These are phyloP conservation scores for Nannoperca australis DNA, from an alignment of 2,797 vertebrate genomes.

Conservation along the genomic window DNA sequence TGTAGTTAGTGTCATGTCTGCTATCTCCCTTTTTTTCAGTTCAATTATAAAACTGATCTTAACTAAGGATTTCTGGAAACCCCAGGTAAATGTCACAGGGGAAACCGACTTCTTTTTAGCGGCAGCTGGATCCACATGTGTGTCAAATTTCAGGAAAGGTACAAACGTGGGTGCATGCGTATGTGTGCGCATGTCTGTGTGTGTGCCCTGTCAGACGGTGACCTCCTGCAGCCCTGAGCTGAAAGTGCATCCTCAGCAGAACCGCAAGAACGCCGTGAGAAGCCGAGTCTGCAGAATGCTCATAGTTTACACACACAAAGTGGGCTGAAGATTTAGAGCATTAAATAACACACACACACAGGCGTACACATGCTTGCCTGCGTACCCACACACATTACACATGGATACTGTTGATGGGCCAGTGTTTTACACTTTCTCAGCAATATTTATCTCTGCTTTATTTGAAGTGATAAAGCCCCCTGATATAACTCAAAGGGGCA, in stretches of 20 bases:
- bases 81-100: slow-evolving; percentile 74
- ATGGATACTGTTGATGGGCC: slow-evolving; percentile 26
- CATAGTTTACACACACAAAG: slow-evolving; percentile 68
- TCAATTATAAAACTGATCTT: slow-evolving; percentile 65
- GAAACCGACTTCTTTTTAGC: slow-evolving; percentile 57
- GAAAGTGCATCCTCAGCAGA: slow-evolving; percentile 80
- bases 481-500: slow-evolving; percentile 75
- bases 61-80: slow-evolving; percentile 72
- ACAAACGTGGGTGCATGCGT: slow-evolving; percentile 25
- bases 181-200: slow-evolving; percentile 11
- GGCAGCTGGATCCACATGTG: slow-evolving; percentile 66
- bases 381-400: slow-evolving; percentile 5
- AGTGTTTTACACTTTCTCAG: slow-evolving; percentile 75
- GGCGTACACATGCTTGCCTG: background rate
- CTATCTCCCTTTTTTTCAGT: background rate
- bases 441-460: slow-evolving; percentile 80
- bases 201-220: slow-evolving; percentile 64
- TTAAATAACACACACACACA: slow-evolving; percentile 60
- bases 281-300: slow-evolving; percentile 79
- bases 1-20: slow-evolving; percentile 33
- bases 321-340: slow-evolving; percentile 64
- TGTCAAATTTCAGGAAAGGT: slow-evolving; percentile 72
- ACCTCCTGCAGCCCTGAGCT: slow-evolving; percentile 76
- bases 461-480: slow-evolving; percentile 77
- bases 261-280: slow-evolving; percentile 51